Evolutionary conservation across 2,113 vertebrate genomes (phyloP).

Genomic region (Platycercus adscitus): DNA sequence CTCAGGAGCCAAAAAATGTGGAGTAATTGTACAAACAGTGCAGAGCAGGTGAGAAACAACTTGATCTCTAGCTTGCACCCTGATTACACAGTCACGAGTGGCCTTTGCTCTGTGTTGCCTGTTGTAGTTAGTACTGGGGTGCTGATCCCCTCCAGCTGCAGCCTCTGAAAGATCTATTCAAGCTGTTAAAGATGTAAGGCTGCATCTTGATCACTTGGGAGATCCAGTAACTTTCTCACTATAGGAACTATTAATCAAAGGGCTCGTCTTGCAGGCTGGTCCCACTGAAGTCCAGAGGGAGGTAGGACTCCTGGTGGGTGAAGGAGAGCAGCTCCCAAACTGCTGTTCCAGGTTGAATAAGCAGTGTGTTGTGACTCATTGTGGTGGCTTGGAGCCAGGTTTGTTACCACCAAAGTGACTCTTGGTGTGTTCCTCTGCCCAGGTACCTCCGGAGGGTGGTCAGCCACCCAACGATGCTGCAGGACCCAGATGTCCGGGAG

Average conservation of each 20-base stretch:
- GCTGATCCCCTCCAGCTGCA: neutral
- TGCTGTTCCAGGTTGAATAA: neutral
- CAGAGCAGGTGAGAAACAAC: neutral
- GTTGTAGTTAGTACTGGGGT: too few species aligned
- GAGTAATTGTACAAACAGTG: too few species aligned
- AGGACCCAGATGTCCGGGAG: conserved; percentile 94
- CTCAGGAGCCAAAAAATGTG: neutral
- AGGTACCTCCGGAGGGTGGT: conserved; percentile 95
- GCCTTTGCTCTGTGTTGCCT: neutral
- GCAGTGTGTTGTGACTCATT: rapidly evolving
- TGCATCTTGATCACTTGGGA: neutral
- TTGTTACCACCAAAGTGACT: neutral
- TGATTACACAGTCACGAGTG: neutral
- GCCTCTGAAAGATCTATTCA: neutral
- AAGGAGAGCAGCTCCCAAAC: neutral
- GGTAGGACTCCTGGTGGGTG: neutral
- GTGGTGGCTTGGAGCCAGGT: neutral
- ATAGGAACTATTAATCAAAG: neutral
- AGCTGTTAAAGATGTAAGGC: neutral
- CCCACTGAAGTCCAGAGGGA: neutral
- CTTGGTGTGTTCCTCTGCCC: neutral
- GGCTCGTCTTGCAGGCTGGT: neutral
- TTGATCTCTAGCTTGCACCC: neutral
- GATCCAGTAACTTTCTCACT: neutral
- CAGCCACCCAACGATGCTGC: conserved; percentile 91